These are phyloP conservation scores for Troides oblongomaculatus DNA, from an alignment of 2,888 invertebrate species.

Conservation along the genomic window DNA sequence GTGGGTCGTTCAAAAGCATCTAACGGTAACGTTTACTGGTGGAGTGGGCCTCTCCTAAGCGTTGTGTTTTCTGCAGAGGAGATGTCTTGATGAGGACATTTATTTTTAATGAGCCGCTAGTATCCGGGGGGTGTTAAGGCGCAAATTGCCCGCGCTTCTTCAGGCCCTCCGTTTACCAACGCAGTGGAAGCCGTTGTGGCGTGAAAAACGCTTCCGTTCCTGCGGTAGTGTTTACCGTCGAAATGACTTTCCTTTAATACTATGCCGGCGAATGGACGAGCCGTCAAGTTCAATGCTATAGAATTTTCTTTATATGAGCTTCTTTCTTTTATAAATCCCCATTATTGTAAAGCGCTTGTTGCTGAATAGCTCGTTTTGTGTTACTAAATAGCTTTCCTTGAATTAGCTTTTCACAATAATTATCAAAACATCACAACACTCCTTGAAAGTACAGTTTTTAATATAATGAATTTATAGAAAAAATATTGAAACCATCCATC, in stretches of 20 bases:
- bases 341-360: constrained; percentile 45
- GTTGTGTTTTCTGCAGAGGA: constrained; percentile 71
- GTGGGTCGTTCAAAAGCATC: constrained; percentile 65
- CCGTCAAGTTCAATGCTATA: constrained; percentile 14
- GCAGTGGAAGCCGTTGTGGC: constrained; percentile 56
- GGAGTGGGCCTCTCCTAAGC: constrained; percentile 70
- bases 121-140: constrained; percentile 70
- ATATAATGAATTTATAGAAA: not conserved
- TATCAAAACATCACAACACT: no score
- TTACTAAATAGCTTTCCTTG: constrained; percentile 12
- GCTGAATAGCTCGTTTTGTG: constrained; percentile 52
- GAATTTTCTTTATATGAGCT: constrained; percentile 22
- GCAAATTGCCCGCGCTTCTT: constrained; percentile 73
- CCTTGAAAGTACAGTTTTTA: no score
- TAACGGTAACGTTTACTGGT: constrained; percentile 63
- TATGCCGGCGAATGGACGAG: constrained; percentile 33
- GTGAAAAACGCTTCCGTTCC: constrained; percentile 70
- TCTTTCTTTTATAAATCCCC: constrained; percentile 38
- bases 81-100: constrained; percentile 76
- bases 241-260: constrained; percentile 70
- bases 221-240: constrained; percentile 71
- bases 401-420: not conserved
- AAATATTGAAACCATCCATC: not conserved
- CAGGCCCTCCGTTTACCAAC: constrained; percentile 63
- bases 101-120: constrained; percentile 78